Percentiles rank a stretch among this genome's conserved stretches.
Evolutionary conservation across 2,113 vertebrate species (phyloP).

Genomic region (Accipiter cooperii): DNA sequence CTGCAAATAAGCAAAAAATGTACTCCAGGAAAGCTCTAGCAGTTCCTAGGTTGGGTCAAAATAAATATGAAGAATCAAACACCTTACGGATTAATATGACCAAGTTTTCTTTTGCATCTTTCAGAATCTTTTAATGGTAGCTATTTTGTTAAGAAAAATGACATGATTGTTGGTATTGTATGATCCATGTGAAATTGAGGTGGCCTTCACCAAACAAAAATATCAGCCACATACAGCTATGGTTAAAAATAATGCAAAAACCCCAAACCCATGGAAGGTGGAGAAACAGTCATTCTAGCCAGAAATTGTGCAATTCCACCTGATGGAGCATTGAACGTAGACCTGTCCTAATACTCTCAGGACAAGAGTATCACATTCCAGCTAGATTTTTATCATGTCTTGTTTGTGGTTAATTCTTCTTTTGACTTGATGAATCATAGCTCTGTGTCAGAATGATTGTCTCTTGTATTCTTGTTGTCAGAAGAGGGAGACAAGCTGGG

Average conservation of each 20-base stretch:
- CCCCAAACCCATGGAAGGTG: fast-evolving
- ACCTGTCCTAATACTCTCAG: neutral
- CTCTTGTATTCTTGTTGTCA: neutral
- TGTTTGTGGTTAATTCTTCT: neutral
- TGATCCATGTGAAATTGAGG: fast-evolving
- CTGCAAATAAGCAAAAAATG: neutral
- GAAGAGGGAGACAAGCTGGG: neutral
- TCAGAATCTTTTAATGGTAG: neutral
- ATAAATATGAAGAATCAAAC: neutral
- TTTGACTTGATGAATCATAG: neutral
- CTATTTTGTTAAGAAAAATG: neutral
- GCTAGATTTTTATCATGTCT: neutral
- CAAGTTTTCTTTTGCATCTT: neutral
- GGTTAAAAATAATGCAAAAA: neutral
- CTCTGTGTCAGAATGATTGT: neutral
- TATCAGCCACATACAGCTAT: fast-evolving
- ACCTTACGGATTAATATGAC: neutral
- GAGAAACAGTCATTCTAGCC: neutral
- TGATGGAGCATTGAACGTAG: neutral
- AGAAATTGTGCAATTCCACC: neutral
- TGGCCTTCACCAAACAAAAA: neutral
- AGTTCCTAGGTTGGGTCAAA: neutral
- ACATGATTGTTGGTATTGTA: neutral
- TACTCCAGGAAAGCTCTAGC: neutral
- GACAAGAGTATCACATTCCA: neutral